Percentiles rank a stretch among this genome's conserved stretches.
phyloP scores from a whole-genome alignment of 2,888 invertebrate species.

The Orthonevra nobilis region DNA sequence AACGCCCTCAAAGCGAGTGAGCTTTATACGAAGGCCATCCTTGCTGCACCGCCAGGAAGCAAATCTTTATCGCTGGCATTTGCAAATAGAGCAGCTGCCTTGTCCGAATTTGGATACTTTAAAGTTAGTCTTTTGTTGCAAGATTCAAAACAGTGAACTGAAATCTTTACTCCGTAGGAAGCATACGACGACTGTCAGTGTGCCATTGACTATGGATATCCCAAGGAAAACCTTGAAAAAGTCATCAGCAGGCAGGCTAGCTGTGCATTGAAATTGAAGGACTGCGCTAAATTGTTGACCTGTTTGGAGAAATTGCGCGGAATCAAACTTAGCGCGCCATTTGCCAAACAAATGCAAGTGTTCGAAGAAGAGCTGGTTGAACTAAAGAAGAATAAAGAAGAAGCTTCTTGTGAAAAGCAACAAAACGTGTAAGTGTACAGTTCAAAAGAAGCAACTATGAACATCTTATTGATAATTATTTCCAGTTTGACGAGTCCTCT shows the following conservation, averaged over 20 bases:
- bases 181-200: constrained; percentile 77
- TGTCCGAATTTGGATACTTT: constrained; percentile 76
- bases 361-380: constrained; percentile 30
- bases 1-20: constrained; percentile 73
- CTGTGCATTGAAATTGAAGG: constrained; percentile 38
- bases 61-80: constrained; percentile 74
- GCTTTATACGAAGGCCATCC: constrained; percentile 76
- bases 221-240: constrained; percentile 51
- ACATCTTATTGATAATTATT: no score
- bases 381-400: neutral
- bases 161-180: constrained; percentile 66
- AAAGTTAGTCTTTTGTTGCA: no score
- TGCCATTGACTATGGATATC: constrained; percentile 74
- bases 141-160: no score
- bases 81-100: constrained; percentile 77
- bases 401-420: neutral
- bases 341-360: neutral
- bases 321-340: constrained; percentile 15
- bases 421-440: no score
- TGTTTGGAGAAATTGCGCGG: constrained; percentile 22
- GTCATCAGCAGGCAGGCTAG: constrained; percentile 58
- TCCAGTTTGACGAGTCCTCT: constrained; percentile 16
- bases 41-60: constrained; percentile 72
- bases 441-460: constrained; percentile 35
- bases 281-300: constrained; percentile 12